These are phyloP conservation scores for Stramonita haemastoma DNA, from an alignment of 2,888 invertebrate species.

Conservation along the genomic window DNA sequence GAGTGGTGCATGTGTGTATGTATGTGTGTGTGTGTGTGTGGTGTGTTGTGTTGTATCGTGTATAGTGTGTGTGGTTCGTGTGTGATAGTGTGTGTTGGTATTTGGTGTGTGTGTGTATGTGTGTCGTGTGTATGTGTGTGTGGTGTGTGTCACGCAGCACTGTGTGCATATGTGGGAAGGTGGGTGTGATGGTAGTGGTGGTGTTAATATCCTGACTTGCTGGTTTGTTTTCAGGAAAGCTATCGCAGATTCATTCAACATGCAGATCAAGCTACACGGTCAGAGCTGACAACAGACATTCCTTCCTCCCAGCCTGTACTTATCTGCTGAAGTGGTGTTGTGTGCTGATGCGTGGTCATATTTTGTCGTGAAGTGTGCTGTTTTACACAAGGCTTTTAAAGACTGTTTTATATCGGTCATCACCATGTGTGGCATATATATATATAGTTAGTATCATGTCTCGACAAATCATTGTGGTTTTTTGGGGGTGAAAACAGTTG, in stretches of 20 bases:
- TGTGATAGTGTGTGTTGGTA: no score
- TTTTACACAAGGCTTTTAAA: neutral
- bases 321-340: neutral
- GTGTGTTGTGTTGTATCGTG: no score
- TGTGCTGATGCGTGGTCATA: no score
- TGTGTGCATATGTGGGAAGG: neutral
- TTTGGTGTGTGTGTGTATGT: neutral
- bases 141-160: no score
- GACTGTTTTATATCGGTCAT: neutral
- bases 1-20: no score
- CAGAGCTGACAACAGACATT: slow-evolving; percentile 88
- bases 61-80: no score
- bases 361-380: neutral
- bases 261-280: slow-evolving; percentile 53
- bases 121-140: no score
- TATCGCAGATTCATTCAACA: slow-evolving; percentile 68
- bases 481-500: neutral
- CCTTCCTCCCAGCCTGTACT: neutral
- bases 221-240: slow-evolving; percentile 61
- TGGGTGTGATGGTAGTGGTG: neutral
- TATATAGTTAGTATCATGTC: neutral
- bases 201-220: neutral
- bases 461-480: neutral
- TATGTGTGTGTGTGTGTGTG: no score
- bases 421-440: neutral